Conservation (phyloP, 2,113 vertebrate genomes). For the Hypocryptadius cinnamomeus region DNA sequence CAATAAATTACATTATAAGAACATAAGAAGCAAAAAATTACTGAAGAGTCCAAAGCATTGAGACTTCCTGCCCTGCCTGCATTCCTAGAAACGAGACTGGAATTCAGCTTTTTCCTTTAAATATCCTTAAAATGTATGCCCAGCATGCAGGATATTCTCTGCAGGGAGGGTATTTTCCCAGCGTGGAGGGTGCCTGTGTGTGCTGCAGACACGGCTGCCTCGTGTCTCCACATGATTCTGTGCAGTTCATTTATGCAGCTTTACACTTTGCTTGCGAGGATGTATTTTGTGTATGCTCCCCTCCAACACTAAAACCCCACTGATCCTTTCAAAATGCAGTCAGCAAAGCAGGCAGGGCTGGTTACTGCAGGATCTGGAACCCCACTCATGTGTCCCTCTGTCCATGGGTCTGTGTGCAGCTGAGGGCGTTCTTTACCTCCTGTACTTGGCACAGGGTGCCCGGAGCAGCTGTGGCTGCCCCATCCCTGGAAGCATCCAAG, state of each 20-base stretch:
- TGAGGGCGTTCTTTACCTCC: background rate
- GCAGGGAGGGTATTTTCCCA: background rate
- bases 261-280: background rate
- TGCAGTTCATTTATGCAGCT: background rate
- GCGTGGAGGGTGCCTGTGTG: background rate
- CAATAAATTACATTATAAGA: slow-evolving; percentile 13
- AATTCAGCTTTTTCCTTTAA: background rate
- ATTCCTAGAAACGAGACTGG: background rate
- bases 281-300: accelerated
- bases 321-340: background rate
- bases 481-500: too few species aligned
- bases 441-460: accelerated
- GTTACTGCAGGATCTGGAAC: background rate
- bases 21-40: slow-evolving; percentile 3
- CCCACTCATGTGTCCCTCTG: accelerated
- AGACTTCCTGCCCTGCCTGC: background rate
- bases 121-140: background rate
- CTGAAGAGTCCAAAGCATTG: background rate
- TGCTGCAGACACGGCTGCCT: background rate
- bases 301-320: background rate
- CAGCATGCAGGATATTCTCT: background rate
- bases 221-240: accelerated
- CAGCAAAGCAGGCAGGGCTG: background rate
- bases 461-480: background rate
- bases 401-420: background rate